Conservation (phyloP, 2,888 invertebrate genomes). For the Caenorhabditis sp. region DNA sequence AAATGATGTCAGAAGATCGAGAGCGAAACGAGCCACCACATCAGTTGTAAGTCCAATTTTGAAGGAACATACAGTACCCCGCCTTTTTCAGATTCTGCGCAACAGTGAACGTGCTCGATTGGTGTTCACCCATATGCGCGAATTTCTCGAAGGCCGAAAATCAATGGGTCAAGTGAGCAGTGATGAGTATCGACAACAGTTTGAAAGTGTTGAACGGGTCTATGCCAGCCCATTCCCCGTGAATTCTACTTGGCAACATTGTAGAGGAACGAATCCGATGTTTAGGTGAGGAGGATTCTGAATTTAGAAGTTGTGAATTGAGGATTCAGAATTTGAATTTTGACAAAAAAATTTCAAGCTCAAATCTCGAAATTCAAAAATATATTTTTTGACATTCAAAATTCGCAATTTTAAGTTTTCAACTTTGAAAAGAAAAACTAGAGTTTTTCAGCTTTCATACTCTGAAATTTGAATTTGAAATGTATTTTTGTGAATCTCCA, state of each 20-base stretch:
- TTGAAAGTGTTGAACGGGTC: slow-evolving; percentile 66
- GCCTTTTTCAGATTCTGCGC: slow-evolving; percentile 62
- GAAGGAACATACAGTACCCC: too few relatives aligned
- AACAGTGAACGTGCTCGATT: slow-evolving; percentile 66
- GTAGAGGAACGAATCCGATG: slow-evolving; percentile 72
- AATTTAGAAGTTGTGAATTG: too few relatives aligned
- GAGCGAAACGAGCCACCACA: slow-evolving; percentile 49
- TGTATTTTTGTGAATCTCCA: too few relatives aligned
- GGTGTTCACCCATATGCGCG: slow-evolving; percentile 66
- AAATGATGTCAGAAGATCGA: slow-evolving; percentile 46
- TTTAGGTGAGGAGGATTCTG: slow-evolving; percentile 73
- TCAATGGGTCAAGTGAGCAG: slow-evolving; percentile 51
- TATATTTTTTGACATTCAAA: too few relatives aligned
- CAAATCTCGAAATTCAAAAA: too few relatives aligned
- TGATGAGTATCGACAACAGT: slow-evolving; percentile 65
- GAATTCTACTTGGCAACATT: slow-evolving; percentile 70
- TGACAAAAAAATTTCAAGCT: not conserved
- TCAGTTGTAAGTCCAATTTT: slow-evolving; percentile 45
- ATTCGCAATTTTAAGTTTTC: not conserved
- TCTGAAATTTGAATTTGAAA: too few relatives aligned
- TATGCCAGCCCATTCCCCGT: slow-evolving; percentile 68
- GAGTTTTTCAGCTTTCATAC: not conserved
- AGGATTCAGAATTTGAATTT: not conserved
- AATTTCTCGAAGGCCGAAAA: slow-evolving; percentile 57
- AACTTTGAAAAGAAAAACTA: slow-evolving; percentile 1